Percentiles rank a stretch among this genome's conserved stretches.
Evolutionary conservation across 1,140 invertebrate species (phyloP).

Genomic region (Drosophila micromelanica): DNA sequence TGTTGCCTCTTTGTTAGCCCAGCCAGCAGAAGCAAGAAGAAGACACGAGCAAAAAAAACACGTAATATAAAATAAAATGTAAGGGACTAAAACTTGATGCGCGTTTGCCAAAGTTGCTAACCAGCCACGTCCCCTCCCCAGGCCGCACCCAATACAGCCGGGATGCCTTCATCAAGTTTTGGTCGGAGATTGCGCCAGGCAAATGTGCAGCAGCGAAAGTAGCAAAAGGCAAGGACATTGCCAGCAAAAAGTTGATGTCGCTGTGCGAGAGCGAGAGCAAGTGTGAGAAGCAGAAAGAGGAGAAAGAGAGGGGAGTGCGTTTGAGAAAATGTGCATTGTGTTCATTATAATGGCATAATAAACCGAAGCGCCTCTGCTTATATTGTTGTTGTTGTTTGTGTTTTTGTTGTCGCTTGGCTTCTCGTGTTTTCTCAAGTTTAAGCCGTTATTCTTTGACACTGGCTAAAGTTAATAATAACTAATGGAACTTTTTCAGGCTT

Average conservation of each 20-base stretch:
- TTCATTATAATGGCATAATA: conserved; percentile 82
- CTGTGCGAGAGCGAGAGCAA: not conserved
- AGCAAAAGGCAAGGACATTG: conserved; percentile 53
- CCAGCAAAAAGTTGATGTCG: conserved; percentile 61
- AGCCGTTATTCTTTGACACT: conserved; percentile 37
- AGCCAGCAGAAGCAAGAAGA: conserved; percentile 1
- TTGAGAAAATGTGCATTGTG: conserved; percentile 71
- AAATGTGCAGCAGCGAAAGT: conserved; percentile 72
- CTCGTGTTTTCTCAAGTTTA: conserved; percentile 36
- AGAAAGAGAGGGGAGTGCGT: not conserved
- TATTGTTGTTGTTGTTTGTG: conserved; percentile 7
- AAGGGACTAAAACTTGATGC: conserved; percentile 62
- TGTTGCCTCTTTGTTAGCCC: conserved; percentile 56
- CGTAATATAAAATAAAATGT: conserved; percentile 36
- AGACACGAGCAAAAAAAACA: conserved; percentile 1
- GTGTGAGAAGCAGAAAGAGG: conserved; percentile 33
- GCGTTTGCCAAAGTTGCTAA: conserved; percentile 58
- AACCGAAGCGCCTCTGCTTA: conserved; percentile 55
- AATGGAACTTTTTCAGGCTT: conserved; percentile 30
- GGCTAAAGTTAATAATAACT: conserved; percentile 42
- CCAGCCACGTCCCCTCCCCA: conserved; percentile 31
- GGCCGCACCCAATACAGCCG: conserved; percentile 25
- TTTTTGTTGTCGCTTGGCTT: conserved; percentile 23
- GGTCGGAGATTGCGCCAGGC: conserved; percentile 66
- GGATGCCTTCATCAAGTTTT: conserved; percentile 35